Conservation (phyloP, 1,140 invertebrate genomes). For the Andrena cerasifolii region DNA sequence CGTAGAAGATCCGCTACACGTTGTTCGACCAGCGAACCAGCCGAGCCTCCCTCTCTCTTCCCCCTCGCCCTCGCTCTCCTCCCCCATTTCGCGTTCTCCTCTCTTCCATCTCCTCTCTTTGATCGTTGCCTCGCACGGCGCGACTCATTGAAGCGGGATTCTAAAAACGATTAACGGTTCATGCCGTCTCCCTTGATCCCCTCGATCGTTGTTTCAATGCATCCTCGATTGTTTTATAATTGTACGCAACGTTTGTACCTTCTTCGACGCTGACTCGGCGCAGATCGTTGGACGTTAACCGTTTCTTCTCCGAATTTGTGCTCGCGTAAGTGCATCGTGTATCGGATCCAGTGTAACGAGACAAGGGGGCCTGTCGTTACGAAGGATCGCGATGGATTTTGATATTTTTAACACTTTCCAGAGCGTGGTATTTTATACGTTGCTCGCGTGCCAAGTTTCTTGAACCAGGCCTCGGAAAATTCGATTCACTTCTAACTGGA, state of each 20-base stretch:
- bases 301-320: neutral
- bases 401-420: neutral
- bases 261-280: constrained; percentile 5
- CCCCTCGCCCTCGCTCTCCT: neutral
- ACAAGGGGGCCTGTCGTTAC: no score
- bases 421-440: neutral
- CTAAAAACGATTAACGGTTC: constrained; percentile 50
- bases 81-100: neutral
- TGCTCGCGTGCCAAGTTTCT: neutral
- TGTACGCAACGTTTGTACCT: constrained; percentile 33
- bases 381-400: no score
- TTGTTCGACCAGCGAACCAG: constrained; percentile 41
- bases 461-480: constrained; percentile 20
- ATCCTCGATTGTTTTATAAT: constrained; percentile 25
- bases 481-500: constrained; percentile 22
- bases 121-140: constrained; percentile 7
- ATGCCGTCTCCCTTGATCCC: constrained; percentile 3
- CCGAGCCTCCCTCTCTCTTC: constrained; percentile 3
- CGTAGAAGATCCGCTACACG: constrained; percentile 66
- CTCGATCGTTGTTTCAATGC: constrained; percentile 26
- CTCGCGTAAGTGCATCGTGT: no score
- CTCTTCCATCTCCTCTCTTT: neutral
- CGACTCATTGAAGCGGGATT: constrained; percentile 37
- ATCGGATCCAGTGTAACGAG: no score
- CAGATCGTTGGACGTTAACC: constrained; percentile 25